Evolutionary conservation across 2,113 vertebrate genomes (phyloP).

Genomic region (Mus pahari): DNA sequence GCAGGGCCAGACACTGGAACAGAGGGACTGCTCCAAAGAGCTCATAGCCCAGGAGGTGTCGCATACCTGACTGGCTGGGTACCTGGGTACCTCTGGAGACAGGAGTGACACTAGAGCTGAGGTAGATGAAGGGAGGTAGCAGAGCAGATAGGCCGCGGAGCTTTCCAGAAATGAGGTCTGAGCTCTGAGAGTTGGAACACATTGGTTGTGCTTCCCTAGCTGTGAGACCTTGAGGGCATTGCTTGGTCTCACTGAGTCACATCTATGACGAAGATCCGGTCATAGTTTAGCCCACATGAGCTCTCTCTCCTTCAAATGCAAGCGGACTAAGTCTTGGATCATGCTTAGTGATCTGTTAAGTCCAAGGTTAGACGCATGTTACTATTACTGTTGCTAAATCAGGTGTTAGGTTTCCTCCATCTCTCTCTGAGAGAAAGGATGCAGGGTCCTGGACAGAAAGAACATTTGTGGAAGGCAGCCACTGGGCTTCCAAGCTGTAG

Average conservation of each 20-base stretch:
- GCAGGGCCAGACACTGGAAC: background rate
- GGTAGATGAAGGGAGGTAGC: background rate
- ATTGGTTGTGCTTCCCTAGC: background rate
- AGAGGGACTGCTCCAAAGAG: no score
- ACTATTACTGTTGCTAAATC: background rate
- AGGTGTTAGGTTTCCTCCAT: background rate
- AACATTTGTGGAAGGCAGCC: background rate
- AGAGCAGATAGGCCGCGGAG: background rate
- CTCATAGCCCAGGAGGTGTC: background rate
- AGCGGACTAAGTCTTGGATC: background rate
- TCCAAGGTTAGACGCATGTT: background rate
- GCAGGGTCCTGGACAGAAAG: background rate
- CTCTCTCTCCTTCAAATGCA: no score
- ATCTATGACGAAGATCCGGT: background rate
- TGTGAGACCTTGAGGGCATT: background rate
- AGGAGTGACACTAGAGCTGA: background rate
- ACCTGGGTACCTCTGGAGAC: background rate
- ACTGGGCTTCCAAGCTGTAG: background rate
- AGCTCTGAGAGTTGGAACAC: background rate
- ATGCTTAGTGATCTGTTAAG: background rate
- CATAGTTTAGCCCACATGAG: fast-evolving
- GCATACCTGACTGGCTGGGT: no score
- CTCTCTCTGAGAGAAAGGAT: background rate
- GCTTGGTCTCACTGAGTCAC: background rate
- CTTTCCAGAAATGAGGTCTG: background rate